phyloP scores from a whole-genome alignment of 23 tunicate genomes.

The Halocynthia roretzi region DNA sequence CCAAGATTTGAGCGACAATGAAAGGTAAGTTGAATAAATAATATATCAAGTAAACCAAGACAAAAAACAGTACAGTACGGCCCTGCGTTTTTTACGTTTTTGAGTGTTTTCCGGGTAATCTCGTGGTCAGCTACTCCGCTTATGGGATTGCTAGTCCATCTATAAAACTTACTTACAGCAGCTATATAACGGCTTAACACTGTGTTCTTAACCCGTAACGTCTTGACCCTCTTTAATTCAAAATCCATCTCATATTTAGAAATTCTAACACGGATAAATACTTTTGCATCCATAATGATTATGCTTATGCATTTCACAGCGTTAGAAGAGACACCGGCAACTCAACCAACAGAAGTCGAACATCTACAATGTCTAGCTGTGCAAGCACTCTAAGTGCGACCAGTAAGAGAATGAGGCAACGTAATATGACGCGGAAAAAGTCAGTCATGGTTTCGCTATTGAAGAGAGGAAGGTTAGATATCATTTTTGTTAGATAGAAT shows the following conservation, averaged over 20 bases:
- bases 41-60: background rate
- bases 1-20: constrained; percentile 21
- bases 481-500: background rate
- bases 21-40: constrained; percentile 2
- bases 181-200: no score
- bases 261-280: no score
- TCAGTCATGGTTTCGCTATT: constrained; percentile 34
- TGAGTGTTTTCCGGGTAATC: background rate
- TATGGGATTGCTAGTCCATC: background rate
- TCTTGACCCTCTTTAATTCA: no score
- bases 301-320: background rate
- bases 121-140: background rate
- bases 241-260: no score
- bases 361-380: constrained; percentile 1
- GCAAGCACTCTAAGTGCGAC: background rate
- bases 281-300: no score
- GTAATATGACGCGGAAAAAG: constrained; percentile 21
- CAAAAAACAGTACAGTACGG: background rate
- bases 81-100: background rate
- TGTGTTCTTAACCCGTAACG: no score
- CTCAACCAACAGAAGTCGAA: constrained; percentile 2
- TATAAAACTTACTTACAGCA: no score
- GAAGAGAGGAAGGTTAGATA: constrained; percentile 46
- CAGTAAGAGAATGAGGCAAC: background rate
- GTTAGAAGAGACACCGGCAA: constrained; percentile 11